Evolutionary conservation across 2,888 invertebrate species (phyloP).

Genomic region (Muschampia plurimacula): DNA sequence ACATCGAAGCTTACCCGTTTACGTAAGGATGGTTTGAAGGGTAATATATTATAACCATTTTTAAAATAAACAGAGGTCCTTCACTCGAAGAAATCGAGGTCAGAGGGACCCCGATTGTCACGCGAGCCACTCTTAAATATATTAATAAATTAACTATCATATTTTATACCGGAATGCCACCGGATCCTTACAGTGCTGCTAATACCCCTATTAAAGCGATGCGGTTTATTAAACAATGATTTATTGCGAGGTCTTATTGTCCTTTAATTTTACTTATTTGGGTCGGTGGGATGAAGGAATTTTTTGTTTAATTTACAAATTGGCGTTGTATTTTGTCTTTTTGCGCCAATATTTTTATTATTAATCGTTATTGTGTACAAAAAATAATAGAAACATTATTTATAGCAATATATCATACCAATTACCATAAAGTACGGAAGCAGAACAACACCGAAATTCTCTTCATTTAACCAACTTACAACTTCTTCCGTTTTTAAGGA

Average conservation of each 20-base stretch:
- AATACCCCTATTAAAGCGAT: constrained; percentile 49
- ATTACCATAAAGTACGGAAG: too few relatives aligned
- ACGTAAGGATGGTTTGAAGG: constrained; percentile 15
- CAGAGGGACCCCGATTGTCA: constrained; percentile 46
- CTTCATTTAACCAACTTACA: too few relatives aligned
- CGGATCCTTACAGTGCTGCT: constrained; percentile 54
- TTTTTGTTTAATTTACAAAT: constrained; percentile 10
- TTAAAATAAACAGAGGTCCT: constrained; percentile 51
- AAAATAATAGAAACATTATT: too few relatives aligned
- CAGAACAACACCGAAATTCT: too few relatives aligned
- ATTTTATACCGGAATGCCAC: constrained; percentile 57
- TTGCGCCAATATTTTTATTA: neutral
- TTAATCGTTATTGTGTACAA: too few relatives aligned
- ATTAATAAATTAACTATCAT: constrained; percentile 65
- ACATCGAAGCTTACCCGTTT: constrained; percentile 10
- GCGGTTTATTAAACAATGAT: constrained; percentile 36
- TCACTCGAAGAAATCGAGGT: constrained; percentile 60
- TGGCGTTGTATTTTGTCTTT: neutral
- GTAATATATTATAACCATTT: constrained; percentile 30
- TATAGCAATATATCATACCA: too few relatives aligned
- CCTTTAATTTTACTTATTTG: constrained; percentile 26
- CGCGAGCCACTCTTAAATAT: constrained; percentile 47
- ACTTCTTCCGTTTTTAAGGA: too few relatives aligned
- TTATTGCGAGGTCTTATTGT: constrained; percentile 23
- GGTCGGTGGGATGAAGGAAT: neutral